Evolutionary conservation across 2,888 invertebrate genomes (phyloP).

Genomic region (Agriopis aurantiaria): DNA sequence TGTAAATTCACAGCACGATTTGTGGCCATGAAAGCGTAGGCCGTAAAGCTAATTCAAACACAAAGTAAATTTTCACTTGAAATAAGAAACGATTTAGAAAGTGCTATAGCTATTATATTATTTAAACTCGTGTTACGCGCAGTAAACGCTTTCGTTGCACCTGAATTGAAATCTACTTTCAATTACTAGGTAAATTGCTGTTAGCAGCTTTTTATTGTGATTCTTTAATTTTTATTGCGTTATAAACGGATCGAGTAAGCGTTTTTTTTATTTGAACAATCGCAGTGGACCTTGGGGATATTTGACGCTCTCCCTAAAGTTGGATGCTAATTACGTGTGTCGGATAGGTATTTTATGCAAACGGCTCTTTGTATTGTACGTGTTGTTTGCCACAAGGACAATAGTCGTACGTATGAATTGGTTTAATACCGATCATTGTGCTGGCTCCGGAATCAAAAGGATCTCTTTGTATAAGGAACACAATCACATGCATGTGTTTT

Average conservation of each 20-base stretch:
- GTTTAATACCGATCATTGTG: constrained; percentile 75
- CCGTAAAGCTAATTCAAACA: constrained; percentile 52
- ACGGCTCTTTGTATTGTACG: constrained; percentile 68
- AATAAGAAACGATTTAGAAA: constrained; percentile 73
- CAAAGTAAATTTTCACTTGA: constrained; percentile 58
- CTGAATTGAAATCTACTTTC: constrained; percentile 69
- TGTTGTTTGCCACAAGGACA: constrained; percentile 67
- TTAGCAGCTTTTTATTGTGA: constrained; percentile 42
- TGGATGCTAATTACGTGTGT: constrained; percentile 62
- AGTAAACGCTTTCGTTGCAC: constrained; percentile 72
- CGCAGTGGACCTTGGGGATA: constrained; percentile 26
- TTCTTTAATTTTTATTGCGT: constrained; percentile 31
- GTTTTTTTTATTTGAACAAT: constrained; percentile 23
- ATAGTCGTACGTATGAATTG: constrained; percentile 67
- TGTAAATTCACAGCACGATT: constrained; percentile 45
- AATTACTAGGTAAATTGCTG: constrained; percentile 63
- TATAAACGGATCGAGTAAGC: constrained; percentile 4
- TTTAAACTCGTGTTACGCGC: constrained; percentile 70
- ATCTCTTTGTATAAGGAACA: constrained; percentile 76
- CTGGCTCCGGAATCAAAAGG: constrained; percentile 71
- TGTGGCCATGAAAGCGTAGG: constrained; percentile 52
- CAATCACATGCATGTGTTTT: constrained; percentile 71
- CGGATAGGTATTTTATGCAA: constrained; percentile 74
- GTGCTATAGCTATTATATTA: constrained; percentile 65
- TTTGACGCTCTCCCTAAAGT: constrained; percentile 39